Conservation (phyloP, 2,797 vertebrate genomes). For the Parambassis ranga region DNA sequence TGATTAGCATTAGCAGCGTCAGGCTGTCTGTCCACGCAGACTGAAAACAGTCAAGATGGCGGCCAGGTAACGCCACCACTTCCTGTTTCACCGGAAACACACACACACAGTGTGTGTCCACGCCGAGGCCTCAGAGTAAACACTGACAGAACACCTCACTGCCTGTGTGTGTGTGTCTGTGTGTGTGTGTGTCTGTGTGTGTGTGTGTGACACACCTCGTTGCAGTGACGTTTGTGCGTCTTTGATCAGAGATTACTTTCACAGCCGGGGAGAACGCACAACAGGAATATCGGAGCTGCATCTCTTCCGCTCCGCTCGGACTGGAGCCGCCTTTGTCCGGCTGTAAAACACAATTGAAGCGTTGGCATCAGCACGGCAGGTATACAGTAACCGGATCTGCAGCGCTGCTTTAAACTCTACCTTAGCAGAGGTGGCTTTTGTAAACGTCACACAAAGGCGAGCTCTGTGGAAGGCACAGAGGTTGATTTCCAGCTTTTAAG, state of each 20-base stretch:
- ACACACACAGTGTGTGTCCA: too few species aligned
- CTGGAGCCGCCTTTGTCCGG: slow-evolving; percentile 57
- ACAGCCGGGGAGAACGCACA: slow-evolving; percentile 30
- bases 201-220: too few species aligned
- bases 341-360: slow-evolving; percentile 60
- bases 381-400: slow-evolving; percentile 56
- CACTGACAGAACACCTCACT: too few species aligned
- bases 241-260: slow-evolving; percentile 58
- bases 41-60: not conserved
- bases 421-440: slow-evolving; percentile 65
- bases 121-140: too few species aligned
- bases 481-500: slow-evolving; percentile 73
- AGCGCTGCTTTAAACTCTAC: slow-evolving; percentile 59
- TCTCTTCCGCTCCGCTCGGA: slow-evolving; percentile 51
- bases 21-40: slow-evolving; percentile 9
- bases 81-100: too few species aligned
- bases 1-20: slow-evolving; percentile 78
- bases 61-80: too few species aligned
- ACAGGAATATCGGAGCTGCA: slow-evolving; percentile 54
- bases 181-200: too few species aligned
- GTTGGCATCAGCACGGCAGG: slow-evolving; percentile 46
- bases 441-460: slow-evolving; percentile 68
- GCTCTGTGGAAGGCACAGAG: slow-evolving; percentile 73
- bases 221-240: slow-evolving; percentile 33
- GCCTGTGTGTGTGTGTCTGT: too few species aligned